Evolutionary conservation across 2,113 vertebrate genomes (phyloP), one percentile per base, ranked within the genome.

Genomic region (Gobio gobio): DNA sequence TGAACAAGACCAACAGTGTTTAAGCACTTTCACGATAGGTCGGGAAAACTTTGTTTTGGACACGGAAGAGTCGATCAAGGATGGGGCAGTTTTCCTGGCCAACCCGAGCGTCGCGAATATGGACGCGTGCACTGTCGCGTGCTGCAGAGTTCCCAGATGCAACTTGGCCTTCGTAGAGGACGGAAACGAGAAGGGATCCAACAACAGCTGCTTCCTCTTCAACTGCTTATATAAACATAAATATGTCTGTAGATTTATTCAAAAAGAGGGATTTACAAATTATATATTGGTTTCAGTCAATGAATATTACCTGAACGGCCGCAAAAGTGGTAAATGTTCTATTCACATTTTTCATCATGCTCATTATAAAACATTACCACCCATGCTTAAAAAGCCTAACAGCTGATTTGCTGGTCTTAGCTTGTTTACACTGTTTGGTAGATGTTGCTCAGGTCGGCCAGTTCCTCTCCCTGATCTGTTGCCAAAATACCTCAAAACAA

Each of bases 171-270:
- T 98, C 12, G 90, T 97, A 83, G 95, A 96, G 88, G 78, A 90
- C 77, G 49, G 3, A 26, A 85, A 83, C 0, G 90, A 68, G 40
- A 40, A 84, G 0, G 88, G 81, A 43, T 68, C 49, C 1, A 83
- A 93, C 56, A 88, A 64, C 1, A 87, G 88, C 59, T 98, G 98
- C 90, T 95, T 94, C 83, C 95, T 97, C 66, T 94, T 99, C 86
- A 87, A 95, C 91, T 99, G 98, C 90, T 82, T 97, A 66, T 95
- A 96, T 45, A 94, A 96, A 51, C 94, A 96, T 49, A 85, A 82
- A 36, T 97, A 96, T 2, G 96, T 96, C 76, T 99, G 98, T 92
- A 93, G 93, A 87, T 98, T 99, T 86, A 92, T 94, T 66, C 93
- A 89, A 87, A 94, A 93, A 86, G 4, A 29, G 0, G 95, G 95